Percentiles rank a stretch among this genome's conserved stretches.
Conservation (phyloP, 2,797 vertebrate genomes). For the Danio kyathit region DNA sequence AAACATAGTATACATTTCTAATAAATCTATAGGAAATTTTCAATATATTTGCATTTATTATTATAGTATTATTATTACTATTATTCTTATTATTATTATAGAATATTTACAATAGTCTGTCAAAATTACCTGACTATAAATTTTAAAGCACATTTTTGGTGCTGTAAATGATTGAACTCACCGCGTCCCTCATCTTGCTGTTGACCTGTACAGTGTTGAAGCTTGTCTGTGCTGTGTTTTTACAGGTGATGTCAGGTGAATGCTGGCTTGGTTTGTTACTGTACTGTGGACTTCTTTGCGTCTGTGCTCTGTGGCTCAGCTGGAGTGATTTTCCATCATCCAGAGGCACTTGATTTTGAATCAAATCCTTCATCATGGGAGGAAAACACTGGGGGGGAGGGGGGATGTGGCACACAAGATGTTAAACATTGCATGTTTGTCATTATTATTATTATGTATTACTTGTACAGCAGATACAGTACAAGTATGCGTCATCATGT, state of each 20-base stretch:
- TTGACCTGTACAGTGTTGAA: background rate
- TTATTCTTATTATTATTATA: too few species aligned
- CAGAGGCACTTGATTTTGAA: background rate
- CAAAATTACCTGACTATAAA: background rate
- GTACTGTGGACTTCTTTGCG: background rate
- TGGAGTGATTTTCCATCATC: constrained; percentile 6
- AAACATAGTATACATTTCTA: too few species aligned
- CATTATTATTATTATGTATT: background rate
- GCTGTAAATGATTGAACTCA: constrained; percentile 33
- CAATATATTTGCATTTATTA: background rate
- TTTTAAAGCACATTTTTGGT: background rate
- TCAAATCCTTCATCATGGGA: background rate
- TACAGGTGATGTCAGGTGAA: background rate
- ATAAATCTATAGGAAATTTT: too few species aligned
- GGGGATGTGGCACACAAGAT: constrained; percentile 1
- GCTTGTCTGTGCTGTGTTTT: constrained; percentile 3
- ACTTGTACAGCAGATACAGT: background rate
- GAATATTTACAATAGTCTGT: background rate
- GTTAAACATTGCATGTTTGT: background rate
- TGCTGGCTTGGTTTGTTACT: background rate
- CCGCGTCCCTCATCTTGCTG: constrained; percentile 54
- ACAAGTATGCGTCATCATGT: background rate
- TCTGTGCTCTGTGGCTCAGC: constrained; percentile 17
- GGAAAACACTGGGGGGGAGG: background rate
- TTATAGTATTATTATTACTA: background rate